Evolutionary conservation across 2,113 vertebrate genomes (phyloP).

Genomic region (Crotalus tigris): DNA sequence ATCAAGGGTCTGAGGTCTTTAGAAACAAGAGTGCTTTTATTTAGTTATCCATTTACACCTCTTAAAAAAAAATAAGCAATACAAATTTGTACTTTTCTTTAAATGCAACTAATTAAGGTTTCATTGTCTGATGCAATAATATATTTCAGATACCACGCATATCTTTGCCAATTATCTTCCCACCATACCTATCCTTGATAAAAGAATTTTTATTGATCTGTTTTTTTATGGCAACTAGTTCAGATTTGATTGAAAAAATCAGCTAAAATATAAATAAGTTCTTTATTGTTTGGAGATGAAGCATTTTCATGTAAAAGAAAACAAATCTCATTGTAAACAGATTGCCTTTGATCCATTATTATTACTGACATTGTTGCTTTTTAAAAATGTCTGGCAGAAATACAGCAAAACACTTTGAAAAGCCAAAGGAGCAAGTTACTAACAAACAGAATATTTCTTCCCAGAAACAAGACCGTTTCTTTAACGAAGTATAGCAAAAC

Average conservation of each 20-base stretch:
- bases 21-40: background rate
- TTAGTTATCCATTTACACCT: background rate
- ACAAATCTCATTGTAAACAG: background rate
- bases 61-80: background rate
- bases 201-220: background rate
- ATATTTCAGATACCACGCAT: background rate
- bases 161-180: background rate
- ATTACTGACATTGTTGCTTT: background rate
- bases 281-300: conserved; percentile 14
- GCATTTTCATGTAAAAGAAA: conserved; percentile 1
- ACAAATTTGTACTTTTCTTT: background rate
- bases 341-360: accelerated
- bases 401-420: background rate
- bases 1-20: background rate
- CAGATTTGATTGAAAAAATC: background rate
- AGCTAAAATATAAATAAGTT: background rate
- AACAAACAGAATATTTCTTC: background rate
- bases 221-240: background rate
- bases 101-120: background rate
- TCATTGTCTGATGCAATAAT: background rate
- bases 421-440: background rate
- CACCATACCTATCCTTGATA: background rate
- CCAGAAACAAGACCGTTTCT: background rate
- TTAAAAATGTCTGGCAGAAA: background rate
- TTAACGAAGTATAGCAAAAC: background rate